A percentile compares a stretch with the other conserved stretches of the same genome.
Evolutionary conservation across 2,797 vertebrate species (phyloP).

Genomic region (Rhynchonycteris naso): DNA sequence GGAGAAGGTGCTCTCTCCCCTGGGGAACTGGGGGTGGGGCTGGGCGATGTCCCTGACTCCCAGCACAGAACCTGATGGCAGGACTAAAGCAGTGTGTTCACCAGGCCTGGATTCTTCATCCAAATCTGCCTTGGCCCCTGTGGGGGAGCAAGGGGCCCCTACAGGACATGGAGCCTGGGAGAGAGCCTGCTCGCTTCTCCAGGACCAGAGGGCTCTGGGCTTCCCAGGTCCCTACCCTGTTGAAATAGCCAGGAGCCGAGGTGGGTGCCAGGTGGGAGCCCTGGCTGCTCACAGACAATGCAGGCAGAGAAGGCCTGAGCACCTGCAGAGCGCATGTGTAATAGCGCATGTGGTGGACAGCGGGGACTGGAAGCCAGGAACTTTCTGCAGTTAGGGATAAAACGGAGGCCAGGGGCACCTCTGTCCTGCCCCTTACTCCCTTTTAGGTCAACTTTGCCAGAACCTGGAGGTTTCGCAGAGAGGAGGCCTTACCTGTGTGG

Average conservation of each 20-base stretch:
- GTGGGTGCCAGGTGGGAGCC: neutral
- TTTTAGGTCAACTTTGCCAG: neutral
- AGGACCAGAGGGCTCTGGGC: neutral
- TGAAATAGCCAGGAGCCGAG: neutral
- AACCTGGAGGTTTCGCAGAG: neutral
- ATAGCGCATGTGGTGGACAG: neutral
- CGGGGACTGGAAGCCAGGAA: neutral
- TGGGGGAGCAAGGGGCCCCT: neutral
- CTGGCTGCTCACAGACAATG: neutral
- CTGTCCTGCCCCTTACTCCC: rapidly evolving
- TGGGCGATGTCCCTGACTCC: neutral
- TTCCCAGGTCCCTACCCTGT: neutral
- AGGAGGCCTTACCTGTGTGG: neutral
- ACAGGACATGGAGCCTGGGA: neutral
- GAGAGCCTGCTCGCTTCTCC: neutral
- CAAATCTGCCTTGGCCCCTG: neutral
- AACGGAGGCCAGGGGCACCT: neutral
- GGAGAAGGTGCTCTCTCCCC: neutral
- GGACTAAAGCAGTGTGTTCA: neutral
- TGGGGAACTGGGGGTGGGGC: neutral
- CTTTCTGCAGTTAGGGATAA: neutral
- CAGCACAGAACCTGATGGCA: neutral
- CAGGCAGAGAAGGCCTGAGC: neutral
- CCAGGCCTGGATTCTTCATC: neutral
- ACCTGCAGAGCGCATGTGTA: neutral